A percentile compares a stretch with the other conserved stretches of the same genome.
Evolutionary conservation across 2,888 invertebrate species (phyloP).

Genomic region (Xylota segnis): DNA sequence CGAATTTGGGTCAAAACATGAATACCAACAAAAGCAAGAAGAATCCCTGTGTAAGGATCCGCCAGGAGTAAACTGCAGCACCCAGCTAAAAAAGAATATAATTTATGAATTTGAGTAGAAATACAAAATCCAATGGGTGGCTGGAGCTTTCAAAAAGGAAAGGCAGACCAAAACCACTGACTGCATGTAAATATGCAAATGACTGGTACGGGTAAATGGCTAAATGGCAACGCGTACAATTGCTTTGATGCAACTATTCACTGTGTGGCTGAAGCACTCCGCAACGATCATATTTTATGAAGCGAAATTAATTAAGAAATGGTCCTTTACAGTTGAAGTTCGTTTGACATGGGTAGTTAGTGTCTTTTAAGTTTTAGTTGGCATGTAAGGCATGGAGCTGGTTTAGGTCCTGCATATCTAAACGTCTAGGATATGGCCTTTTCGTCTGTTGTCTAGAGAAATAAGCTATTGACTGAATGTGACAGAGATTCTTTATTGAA

Average conservation of each 20-base stretch:
- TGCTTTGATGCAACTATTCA: constrained; percentile 38
- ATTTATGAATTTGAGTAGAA: constrained; percentile 38
- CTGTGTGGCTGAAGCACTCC: constrained; percentile 16
- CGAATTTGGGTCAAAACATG: constrained; percentile 66
- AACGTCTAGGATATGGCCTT: too few relatives aligned
- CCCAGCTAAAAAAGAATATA: constrained; percentile 37
- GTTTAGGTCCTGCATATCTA: too few relatives aligned
- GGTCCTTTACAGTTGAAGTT: neutral
- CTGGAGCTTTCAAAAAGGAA: constrained; percentile 14
- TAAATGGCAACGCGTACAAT: constrained; percentile 20
- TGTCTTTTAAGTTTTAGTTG: too few relatives aligned
- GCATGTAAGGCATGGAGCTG: too few relatives aligned
- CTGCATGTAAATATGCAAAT: constrained; percentile 62
- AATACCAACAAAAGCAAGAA: neutral
- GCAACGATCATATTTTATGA: constrained; percentile 35
- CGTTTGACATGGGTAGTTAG: neutral
- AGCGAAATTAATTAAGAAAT: constrained; percentile 39
- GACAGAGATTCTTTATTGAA: too few relatives aligned
- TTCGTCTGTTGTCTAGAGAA: too few relatives aligned
- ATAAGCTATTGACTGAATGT: too few relatives aligned
- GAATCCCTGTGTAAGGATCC: constrained; percentile 11
- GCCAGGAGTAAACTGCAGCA: constrained; percentile 31
- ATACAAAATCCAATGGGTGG: constrained; percentile 30
- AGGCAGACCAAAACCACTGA: constrained; percentile 34
- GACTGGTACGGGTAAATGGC: constrained; percentile 18